Base-by-base conservation (phyloP, 1,140 invertebrate genomes). In the Procambarus virginalis region DNA sequence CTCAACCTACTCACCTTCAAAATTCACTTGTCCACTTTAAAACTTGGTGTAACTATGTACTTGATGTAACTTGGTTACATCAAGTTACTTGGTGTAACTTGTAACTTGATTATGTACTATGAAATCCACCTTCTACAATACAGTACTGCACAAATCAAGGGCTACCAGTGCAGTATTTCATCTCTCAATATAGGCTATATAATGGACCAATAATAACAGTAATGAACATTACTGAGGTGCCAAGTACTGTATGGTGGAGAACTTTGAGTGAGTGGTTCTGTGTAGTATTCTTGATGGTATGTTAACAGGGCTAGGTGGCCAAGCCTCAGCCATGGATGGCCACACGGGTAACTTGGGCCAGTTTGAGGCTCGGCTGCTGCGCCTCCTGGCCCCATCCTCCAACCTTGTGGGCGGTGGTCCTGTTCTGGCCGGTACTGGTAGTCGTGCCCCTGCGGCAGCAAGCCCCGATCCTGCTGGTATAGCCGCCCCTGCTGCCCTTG, bases 301-400 rank as follows among this genome's bases (percentile, higher is more conserved):
- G 58, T 77, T 89, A 76, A 58, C 58, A 89, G 70, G 79, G 70
- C 70, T 49, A 49, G 70, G 49, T 76, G 86, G 79, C 64, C 87
- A 84, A 68, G 79, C 77, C 78, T 87, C 85, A 73, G 85, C 77
- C 73, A 70, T 45, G 22, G 75, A 78, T 49, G 82, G 80, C 22
- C 81, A 89, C 58, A 51, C 80, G 60, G 87, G 87, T 78, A 89
- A 89, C 87, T 48, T 89, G 82, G 87, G 87, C 81, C 87, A 89
- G 82, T 89, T 89, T 89, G 87, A 89, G 79, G 87, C 87, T 22
- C 81, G 87, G 73, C 75, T 89, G 80, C 81, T 89, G 12, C 87
- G 87, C 58, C 87, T 89, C 45, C 87, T 89, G 51, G 87, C 87
- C 75, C 87, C 87, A 22, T 77, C 80, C 45, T 83, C 87, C 55